These are phyloP conservation scores for Phoxinus dragarum DNA, from an alignment of 2,797 vertebrate genomes.

Conservation along the genomic window DNA sequence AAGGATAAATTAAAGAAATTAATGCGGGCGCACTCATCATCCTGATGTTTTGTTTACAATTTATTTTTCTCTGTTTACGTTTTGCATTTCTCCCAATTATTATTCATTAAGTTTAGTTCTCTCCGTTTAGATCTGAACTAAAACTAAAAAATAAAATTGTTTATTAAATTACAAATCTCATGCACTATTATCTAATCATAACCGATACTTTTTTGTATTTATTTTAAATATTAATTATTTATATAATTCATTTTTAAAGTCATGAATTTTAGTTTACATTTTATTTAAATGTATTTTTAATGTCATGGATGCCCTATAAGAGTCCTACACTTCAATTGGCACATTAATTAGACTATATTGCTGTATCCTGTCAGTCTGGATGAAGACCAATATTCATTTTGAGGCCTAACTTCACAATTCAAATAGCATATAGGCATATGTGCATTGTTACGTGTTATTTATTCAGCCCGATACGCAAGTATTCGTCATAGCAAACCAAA, in stretches of 20 bases:
- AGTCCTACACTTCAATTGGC: neutral
- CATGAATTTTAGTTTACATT: neutral
- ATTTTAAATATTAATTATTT: neutral
- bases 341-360: too few species aligned
- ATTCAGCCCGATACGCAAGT: neutral
- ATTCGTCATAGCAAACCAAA: slow-evolving; percentile 1
- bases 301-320: neutral
- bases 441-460: neutral
- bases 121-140: neutral
- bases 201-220: neutral
- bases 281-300: neutral
- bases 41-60: neutral
- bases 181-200: neutral
- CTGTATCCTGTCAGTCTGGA: too few species aligned
- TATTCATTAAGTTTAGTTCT: neutral
- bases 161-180: neutral
- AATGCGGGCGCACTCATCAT: neutral
- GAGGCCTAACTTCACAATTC: neutral
- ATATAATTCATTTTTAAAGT: neutral
- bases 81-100: neutral
- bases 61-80: neutral
- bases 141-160: too few species aligned
- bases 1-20: neutral
- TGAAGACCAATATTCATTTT: neutral
- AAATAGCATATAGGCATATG: neutral